Percentiles rank a stretch among this genome's conserved stretches.
phyloP scores from a whole-genome alignment of 1,140 invertebrate species.

The Tetranychus urticae region DNA sequence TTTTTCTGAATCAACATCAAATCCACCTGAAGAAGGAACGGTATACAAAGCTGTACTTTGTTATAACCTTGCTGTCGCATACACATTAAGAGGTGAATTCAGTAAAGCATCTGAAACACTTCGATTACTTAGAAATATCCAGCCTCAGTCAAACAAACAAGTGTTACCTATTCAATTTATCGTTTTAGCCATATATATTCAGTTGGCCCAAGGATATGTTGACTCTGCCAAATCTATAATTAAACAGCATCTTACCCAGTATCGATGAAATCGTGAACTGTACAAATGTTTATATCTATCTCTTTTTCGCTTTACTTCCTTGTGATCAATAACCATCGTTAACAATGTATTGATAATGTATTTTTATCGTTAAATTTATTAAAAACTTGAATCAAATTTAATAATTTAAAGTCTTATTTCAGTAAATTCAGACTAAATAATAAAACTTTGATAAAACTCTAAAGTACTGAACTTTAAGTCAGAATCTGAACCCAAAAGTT shows the following conservation, averaged over 20 bases:
- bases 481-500: too few species aligned
- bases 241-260: neutral
- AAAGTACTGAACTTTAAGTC: too few species aligned
- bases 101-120: slow-evolving; percentile 42
- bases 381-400: too few species aligned
- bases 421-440: too few species aligned
- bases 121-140: slow-evolving; percentile 26
- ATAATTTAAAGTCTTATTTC: too few species aligned
- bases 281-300: too few species aligned
- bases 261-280: neutral
- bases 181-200: slow-evolving; percentile 42
- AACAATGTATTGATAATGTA: too few species aligned
- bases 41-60: slow-evolving; percentile 40
- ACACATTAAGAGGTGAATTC: slow-evolving; percentile 46
- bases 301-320: too few species aligned
- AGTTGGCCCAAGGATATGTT: slow-evolving; percentile 34
- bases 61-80: slow-evolving; percentile 53
- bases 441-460: too few species aligned
- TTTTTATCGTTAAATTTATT: too few species aligned
- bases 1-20: neutral
- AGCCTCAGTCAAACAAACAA: neutral
- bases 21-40: neutral
- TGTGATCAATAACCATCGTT: too few species aligned
- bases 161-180: slow-evolving; percentile 41
- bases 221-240: slow-evolving; percentile 2